Conservation (phyloP, 2,113 vertebrate species). For the Prionailurus viverrinus region DNA sequence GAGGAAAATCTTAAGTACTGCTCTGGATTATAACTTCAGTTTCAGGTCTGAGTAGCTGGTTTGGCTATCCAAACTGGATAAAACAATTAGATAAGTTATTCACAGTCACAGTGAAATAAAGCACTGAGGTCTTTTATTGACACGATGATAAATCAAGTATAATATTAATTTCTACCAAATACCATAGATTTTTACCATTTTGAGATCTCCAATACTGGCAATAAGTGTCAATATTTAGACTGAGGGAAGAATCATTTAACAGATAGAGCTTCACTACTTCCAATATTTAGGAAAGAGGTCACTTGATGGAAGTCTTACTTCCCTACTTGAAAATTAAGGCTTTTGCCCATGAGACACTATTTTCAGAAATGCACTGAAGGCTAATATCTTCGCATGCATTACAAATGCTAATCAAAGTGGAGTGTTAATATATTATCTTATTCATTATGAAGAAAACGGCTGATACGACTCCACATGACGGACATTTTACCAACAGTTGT, state of each 20-base stretch:
- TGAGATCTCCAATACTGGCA: not conserved
- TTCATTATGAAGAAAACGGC: slow-evolving; percentile 27
- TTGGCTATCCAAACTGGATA: not conserved
- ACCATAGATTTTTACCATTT: not conserved
- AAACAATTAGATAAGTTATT: slow-evolving; percentile 35
- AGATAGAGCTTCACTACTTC: not conserved
- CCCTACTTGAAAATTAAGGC: not conserved
- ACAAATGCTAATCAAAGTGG: slow-evolving; percentile 46
- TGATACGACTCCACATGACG: not conserved
- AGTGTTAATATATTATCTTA: slow-evolving; percentile 13
- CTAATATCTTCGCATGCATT: slow-evolving; percentile 8
- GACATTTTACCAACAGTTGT: not conserved
- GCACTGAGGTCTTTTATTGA: slow-evolving; percentile 28
- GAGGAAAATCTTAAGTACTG: not conserved
- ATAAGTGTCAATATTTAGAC: not conserved
- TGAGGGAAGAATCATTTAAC: not conserved
- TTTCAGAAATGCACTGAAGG: slow-evolving; percentile 27
- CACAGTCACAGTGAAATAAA: slow-evolving; percentile 53
- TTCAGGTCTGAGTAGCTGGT: not conserved
- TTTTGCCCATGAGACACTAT: not conserved
- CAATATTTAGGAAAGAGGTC: not conserved
- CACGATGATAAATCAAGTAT: slow-evolving; percentile 24
- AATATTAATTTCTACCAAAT: slow-evolving; percentile 58
- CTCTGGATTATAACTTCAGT: not conserved
- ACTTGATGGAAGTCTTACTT: slow-evolving; percentile 10